These are phyloP conservation scores for Euzophera pinguis DNA, from an alignment of 2,888 invertebrate species.

Conservation along the genomic window DNA sequence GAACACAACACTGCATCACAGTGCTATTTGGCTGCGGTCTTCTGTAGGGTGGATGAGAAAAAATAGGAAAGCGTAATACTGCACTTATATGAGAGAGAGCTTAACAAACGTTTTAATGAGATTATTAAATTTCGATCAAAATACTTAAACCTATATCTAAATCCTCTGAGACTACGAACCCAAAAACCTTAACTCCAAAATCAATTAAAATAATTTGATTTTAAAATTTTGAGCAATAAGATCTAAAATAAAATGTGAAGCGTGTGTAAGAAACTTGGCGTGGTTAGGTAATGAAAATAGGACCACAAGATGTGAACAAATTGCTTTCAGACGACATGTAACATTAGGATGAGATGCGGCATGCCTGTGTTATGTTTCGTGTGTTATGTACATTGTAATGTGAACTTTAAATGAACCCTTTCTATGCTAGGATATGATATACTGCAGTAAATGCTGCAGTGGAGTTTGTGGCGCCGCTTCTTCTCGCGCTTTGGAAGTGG, in stretches of 20 bases:
- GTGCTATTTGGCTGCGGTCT: too few relatives aligned
- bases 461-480: too few relatives aligned
- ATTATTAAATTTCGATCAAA: too few relatives aligned
- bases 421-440: neutral
- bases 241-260: neutral
- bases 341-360: constrained; percentile 52
- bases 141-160: neutral
- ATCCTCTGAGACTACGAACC: neutral
- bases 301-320: constrained; percentile 70
- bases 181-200: neutral
- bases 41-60: too few relatives aligned
- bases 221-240: neutral
- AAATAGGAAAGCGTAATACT: too few relatives aligned
- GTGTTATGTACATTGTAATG: neutral
- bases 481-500: too few relatives aligned
- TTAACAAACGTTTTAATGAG: too few relatives aligned
- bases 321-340: constrained; percentile 74
- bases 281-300: constrained; percentile 56
- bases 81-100: too few relatives aligned
- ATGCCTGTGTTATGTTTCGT: constrained; percentile 14
- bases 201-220: neutral
- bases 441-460: too few relatives aligned
- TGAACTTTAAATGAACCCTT: neutral
- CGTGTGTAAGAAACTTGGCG: neutral
- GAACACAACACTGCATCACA: too few relatives aligned